A percentile compares a stretch with the other conserved stretches of the same genome.
These are phyloP conservation scores for Drosophila rellima DNA, from an alignment of 2,888 invertebrate species.

Conservation along the genomic window DNA sequence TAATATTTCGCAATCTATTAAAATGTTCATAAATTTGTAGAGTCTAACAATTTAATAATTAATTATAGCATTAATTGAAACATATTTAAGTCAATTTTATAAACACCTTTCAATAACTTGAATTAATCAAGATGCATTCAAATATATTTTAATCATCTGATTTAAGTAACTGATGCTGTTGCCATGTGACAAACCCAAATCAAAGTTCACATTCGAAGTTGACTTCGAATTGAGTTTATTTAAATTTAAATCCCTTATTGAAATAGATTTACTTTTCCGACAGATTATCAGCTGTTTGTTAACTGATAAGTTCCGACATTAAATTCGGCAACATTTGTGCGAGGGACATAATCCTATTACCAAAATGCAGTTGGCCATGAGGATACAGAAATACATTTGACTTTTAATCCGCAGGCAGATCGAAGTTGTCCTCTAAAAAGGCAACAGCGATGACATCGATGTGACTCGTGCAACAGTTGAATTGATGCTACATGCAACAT, in stretches of 20 bases:
- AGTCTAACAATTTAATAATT: neutral
- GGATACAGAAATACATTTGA: conserved; percentile 10
- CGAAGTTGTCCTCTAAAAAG: neutral
- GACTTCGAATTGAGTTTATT: conserved; percentile 17
- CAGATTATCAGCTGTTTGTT: conserved; percentile 34
- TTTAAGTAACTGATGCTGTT: neutral
- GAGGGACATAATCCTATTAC: conserved; percentile 49
- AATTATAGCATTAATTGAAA: neutral
- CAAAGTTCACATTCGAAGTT: conserved; percentile 11
- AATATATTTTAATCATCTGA: neutral
- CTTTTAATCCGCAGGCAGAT: conserved; percentile 10
- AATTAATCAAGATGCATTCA: neutral
- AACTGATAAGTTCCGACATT: conserved; percentile 32
- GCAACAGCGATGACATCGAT: conserved; percentile 24
- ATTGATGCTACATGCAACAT: conserved; percentile 5
- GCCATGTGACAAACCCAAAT: conserved; percentile 19
- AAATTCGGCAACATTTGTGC: conserved; percentile 27
- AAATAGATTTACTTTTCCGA: conserved; percentile 37
- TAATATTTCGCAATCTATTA: no score
- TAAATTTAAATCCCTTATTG: conserved; percentile 20
- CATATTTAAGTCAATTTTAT: neutral
- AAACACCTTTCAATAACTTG: neutral
- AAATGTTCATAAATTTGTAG: no score
- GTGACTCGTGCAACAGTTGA: conserved; percentile 23
- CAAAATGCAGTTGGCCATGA: conserved; percentile 23